These are phyloP conservation scores for Eulemur coronatus DNA, from an alignment of 2,797 vertebrate species.

Conservation along the genomic window DNA sequence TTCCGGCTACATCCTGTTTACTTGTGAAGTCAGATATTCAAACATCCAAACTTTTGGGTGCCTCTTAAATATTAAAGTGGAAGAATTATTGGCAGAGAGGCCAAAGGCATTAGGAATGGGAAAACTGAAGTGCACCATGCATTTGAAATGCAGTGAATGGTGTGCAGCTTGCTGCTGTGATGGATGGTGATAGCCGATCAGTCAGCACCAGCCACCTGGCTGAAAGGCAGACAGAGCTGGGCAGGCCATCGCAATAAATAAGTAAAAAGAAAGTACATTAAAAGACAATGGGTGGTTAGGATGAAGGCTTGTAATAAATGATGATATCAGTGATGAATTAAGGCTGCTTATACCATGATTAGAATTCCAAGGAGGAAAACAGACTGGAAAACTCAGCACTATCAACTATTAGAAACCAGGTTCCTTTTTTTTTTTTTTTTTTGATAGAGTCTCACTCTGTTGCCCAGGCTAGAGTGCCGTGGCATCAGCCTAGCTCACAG, in stretches of 20 bases:
- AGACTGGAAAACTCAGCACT: background rate
- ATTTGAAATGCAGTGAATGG: background rate
- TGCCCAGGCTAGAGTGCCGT: too few relatives aligned
- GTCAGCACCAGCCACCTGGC: background rate
- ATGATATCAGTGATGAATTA: slow-evolving; percentile 21
- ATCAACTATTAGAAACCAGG: background rate
- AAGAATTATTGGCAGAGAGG: background rate
- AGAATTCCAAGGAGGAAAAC: background rate
- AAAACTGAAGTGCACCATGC: background rate
- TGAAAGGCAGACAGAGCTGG: background rate
- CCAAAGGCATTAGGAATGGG: background rate
- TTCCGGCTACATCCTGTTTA: background rate
- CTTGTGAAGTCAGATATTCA: background rate
- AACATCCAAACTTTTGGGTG: background rate
- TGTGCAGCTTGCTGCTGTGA: background rate
- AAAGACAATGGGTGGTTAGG: slow-evolving; percentile 22
- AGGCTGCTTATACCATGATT: background rate
- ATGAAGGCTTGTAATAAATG: slow-evolving; percentile 29
- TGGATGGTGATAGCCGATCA: background rate
- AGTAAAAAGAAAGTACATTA: slow-evolving; percentile 42
- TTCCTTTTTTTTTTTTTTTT: background rate
- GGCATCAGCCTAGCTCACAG: too few relatives aligned
- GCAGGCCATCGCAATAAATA: slow-evolving; percentile 38
- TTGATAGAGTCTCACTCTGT: background rate
- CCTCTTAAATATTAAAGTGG: background rate